These are phyloP conservation scores for Philereme transversata DNA, from an alignment of 2,888 invertebrate genomes.

Conservation along the genomic window DNA sequence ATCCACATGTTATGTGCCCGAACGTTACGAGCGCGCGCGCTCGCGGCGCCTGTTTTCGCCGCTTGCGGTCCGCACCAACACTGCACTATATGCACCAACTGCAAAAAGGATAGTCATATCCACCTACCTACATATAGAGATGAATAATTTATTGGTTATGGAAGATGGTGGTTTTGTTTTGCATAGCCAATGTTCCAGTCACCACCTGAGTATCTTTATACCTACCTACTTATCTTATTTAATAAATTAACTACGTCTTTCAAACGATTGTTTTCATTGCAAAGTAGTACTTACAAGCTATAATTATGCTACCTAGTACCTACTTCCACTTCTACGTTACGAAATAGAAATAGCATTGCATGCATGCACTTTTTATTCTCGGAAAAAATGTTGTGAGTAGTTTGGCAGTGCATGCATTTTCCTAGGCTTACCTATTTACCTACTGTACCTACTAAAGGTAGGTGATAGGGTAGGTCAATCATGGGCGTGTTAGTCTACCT, in stretches of 20 bases:
- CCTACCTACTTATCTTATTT: conserved; percentile 4
- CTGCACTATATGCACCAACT: no score
- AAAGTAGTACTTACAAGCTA: background rate
- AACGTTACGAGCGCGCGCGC: no score
- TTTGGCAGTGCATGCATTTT: background rate
- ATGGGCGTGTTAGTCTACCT: background rate
- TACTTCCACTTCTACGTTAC: background rate
- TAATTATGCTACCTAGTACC: background rate
- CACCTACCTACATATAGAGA: background rate
- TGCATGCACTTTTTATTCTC: background rate
- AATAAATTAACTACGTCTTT: conserved; percentile 3
- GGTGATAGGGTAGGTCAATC: conserved; percentile 2
- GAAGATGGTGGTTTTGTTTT: conserved; percentile 13
- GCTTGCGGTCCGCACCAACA: no score
- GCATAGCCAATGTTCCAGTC: conserved; percentile 8
- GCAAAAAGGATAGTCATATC: background rate
- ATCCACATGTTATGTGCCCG: no score
- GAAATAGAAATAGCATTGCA: background rate
- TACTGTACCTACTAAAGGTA: background rate
- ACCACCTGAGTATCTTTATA: conserved; percentile 8
- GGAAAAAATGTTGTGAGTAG: background rate
- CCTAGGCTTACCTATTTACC: background rate
- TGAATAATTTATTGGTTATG: conserved; percentile 4
- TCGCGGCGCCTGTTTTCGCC: no score
- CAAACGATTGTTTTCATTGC: conserved; percentile 2